These are phyloP conservation scores for Brachyrhaphis roseni DNA, from an alignment of 2,797 vertebrate genomes.

Conservation along the genomic window DNA sequence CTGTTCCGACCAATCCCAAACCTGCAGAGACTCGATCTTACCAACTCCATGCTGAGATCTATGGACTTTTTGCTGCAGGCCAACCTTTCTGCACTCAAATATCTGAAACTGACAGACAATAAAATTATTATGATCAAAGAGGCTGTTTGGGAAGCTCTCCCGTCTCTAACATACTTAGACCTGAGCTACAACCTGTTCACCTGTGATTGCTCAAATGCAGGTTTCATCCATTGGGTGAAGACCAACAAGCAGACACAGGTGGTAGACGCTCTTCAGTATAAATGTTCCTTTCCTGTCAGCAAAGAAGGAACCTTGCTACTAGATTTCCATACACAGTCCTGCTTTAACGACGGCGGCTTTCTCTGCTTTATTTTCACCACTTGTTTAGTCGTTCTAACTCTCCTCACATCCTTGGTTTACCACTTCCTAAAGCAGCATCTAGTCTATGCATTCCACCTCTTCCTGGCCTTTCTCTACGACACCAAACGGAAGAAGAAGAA, in stretches of 20 bases:
- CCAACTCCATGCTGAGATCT: slow-evolving; percentile 22
- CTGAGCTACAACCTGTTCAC: slow-evolving; percentile 59
- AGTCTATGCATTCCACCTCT: not conserved
- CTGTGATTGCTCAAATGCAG: slow-evolving; percentile 66
- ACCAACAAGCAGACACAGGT: slow-evolving; percentile 63
- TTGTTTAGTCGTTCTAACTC: not conserved
- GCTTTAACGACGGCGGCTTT: not conserved
- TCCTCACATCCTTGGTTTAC: not conserved
- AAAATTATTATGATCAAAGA: not conserved
- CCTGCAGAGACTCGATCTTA: slow-evolving; percentile 32
- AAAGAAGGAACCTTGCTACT: not conserved
- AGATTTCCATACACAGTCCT: not conserved
- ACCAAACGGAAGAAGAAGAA: not conserved
- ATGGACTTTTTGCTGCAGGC: slow-evolving; percentile 24
- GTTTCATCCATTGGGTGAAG: slow-evolving; percentile 62
- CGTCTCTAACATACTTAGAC: slow-evolving; percentile 28
- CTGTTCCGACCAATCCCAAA: slow-evolving; percentile 31
- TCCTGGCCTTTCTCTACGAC: slow-evolving; percentile 3
- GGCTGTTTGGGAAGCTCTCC: not conserved
- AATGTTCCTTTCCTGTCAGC: not conserved
- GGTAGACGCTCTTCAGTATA: slow-evolving; percentile 13
- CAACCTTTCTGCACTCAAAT: slow-evolving; percentile 11
- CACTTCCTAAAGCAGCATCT: not conserved
- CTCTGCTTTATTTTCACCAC: not conserved
- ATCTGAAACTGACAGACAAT: slow-evolving; percentile 24